phyloP scores from a whole-genome alignment of 92 coral and sea anemone genomes.

The Anthopleura xanthogrammica region DNA sequence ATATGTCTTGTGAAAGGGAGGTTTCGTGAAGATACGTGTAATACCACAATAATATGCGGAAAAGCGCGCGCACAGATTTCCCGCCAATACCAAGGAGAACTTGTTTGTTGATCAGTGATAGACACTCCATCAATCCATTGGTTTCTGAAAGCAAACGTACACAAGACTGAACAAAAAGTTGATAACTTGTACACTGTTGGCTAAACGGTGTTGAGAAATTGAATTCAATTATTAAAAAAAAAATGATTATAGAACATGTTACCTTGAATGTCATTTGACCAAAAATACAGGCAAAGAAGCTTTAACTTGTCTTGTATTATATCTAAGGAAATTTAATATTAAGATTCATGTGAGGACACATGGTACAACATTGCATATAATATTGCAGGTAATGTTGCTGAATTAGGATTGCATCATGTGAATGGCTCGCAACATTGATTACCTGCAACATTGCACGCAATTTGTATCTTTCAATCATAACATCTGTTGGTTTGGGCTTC shows the following conservation, averaged over 20 bases:
- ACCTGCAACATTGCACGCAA: no score
- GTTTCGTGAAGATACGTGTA: conserved; percentile 81
- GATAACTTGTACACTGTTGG: no score
- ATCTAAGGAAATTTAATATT: conserved; percentile 40
- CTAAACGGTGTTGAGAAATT: no score
- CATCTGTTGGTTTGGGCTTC: no score
- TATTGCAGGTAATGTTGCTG: no score
- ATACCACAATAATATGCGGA: conserved; percentile 76
- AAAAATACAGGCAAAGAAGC: conserved; percentile 69
- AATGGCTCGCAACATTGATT: no score
- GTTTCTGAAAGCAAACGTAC: neutral
- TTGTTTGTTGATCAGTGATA: conserved; percentile 74
- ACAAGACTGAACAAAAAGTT: neutral
- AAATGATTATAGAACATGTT: neutral
- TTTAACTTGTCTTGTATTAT: conserved; percentile 67
- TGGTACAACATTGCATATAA: no score
- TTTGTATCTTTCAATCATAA: no score
- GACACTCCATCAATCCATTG: conserved; percentile 68
- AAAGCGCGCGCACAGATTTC: conserved; percentile 62
- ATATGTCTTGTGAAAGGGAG: conserved; percentile 80
- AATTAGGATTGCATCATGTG: no score
- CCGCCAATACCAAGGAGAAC: conserved; percentile 80
- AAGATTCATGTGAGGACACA: no score
- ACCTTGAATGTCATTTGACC: conserved; percentile 68
- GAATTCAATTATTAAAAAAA: no score